Base-by-base conservation (phyloP, 2,888 invertebrate species). In the Zeuzera pyrina region DNA sequence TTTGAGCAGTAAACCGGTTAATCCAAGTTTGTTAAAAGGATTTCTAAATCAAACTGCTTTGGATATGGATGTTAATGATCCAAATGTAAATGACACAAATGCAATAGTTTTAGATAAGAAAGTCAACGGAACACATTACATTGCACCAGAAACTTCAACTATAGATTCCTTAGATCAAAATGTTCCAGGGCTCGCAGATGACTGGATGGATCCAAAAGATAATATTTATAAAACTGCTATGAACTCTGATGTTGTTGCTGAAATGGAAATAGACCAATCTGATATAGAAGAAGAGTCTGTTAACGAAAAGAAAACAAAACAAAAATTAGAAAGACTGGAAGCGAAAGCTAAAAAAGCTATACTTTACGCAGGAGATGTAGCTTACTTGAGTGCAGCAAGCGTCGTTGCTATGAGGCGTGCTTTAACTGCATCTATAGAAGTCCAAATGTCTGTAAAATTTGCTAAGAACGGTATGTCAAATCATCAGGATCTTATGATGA, bases 401-500 rank as follows among this genome's bases (percentile, higher is more conserved):
- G 76, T 83, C 3, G 79, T 83, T 8, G 83, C 83, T 21, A 57
- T 83, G 47, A 63, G 83, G 23, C 62, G 81, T n/a, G 76, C 83
- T 2, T 46, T 83, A 14, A 81, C 81, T 4, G 81, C 83, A 2
- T 81, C 81, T 0, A 79, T 81, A 15, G 83, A 83, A 49, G 83
- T 83, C 1, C 66, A 74, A 38, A 83, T 83, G 83, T 79, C 83
- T 6, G 74, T 83, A 0, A 67, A 54, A 32, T 74, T 69, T 35
- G 81, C 83, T 11, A 78, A 72, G 40, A 77, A 68, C 39, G 79
- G 79, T 3, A 76, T 79, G 79, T 66, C 76, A 1, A 77, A 78
- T 46, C 79, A 81, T 38, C 77, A 77, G 43, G 79, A 81, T 26
- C 45, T 83, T 31, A 83, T 83, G 83, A 79, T 79, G 81, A 83